phyloP scores from a whole-genome alignment of 2,888 invertebrate species.

The Dolichomitus sp. region DNA sequence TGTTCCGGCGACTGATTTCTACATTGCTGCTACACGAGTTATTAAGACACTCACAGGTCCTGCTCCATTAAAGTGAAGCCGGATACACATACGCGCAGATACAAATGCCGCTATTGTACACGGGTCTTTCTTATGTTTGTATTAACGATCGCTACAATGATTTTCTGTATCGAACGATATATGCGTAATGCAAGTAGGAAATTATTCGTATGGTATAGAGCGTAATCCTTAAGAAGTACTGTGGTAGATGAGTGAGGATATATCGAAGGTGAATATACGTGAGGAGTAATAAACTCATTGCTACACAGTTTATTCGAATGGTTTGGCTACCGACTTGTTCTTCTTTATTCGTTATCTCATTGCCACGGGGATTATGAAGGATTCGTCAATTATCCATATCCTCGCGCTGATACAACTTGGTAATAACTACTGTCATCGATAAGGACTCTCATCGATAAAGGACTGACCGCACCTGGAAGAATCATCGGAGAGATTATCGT shows the following conservation, averaged over 20 bases:
- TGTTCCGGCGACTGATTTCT: constrained; percentile 62
- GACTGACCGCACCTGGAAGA: constrained; percentile 62
- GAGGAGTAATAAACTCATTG: constrained; percentile 60
- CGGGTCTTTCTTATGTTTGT: constrained; percentile 73
- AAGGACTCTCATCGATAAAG: constrained; percentile 43
- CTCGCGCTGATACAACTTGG: constrained; percentile 33
- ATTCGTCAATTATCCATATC: constrained; percentile 50
- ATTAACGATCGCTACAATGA: constrained; percentile 65
- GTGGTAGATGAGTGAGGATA: constrained; percentile 45
- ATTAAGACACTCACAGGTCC: constrained; percentile 30
- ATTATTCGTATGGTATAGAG: constrained; percentile 60
- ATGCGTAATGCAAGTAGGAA: constrained; percentile 49
- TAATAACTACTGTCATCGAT: constrained; percentile 54
- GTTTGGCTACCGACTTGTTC: constrained; percentile 47
- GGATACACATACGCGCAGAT: constrained; percentile 38
- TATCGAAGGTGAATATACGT: constrained; percentile 34
- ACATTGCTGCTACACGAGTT: constrained; percentile 50
- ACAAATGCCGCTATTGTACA: constrained; percentile 69
- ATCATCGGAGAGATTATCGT: constrained; percentile 65
- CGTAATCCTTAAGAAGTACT: constrained; percentile 59
- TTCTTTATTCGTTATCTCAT: constrained; percentile 54
- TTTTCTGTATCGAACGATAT: constrained; percentile 64
- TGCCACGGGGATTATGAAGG: constrained; percentile 44
- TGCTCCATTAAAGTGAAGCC: constrained; percentile 30
- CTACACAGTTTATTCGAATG: constrained; percentile 54